A percentile compares a stretch with the other conserved stretches of the same genome.
Conservation (phyloP, 2,888 invertebrate genomes). For the Melanostoma scalare region DNA sequence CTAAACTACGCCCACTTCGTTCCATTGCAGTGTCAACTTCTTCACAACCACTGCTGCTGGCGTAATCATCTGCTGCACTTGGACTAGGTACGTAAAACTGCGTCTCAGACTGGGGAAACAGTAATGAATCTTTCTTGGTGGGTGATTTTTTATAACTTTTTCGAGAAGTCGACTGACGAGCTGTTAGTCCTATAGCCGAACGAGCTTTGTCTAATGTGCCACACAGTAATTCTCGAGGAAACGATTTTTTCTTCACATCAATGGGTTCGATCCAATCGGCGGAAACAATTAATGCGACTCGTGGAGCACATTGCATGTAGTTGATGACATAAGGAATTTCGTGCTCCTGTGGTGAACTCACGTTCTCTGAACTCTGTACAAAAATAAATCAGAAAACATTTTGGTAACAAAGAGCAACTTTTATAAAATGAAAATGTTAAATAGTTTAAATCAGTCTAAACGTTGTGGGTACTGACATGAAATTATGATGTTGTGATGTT, state of each 20-base stretch:
- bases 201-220: slow-evolving; percentile 76
- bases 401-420: not conserved
- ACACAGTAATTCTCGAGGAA: slow-evolving; percentile 75
- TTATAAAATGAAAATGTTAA: not conserved
- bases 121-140: slow-evolving; percentile 59
- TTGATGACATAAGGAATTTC: slow-evolving; percentile 75
- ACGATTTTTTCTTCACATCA: slow-evolving; percentile 76
- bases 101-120: slow-evolving; percentile 58
- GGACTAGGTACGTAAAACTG: slow-evolving; percentile 70
- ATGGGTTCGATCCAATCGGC: slow-evolving; percentile 77
- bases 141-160: slow-evolving; percentile 58
- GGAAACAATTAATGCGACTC: slow-evolving; percentile 76
- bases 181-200: slow-evolving; percentile 74
- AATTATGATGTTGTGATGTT: no score
- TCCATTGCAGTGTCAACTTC: slow-evolving; percentile 67
- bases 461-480: slow-evolving; percentile 24
- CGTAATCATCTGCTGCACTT: slow-evolving; percentile 54
- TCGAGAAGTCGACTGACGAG: slow-evolving; percentile 53
- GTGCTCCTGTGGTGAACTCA: slow-evolving; percentile 77
- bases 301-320: slow-evolving; percentile 76
- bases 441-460: slow-evolving; percentile 45
- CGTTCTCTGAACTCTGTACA: slow-evolving; percentile 76
- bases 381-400: not conserved
- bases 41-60: slow-evolving; percentile 63
- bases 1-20: slow-evolving; percentile 61